Evolutionary conservation across 2,797 vertebrate genomes (phyloP), one percentile per base, ranked within the genome.

Genomic region (Prionace glauca): DNA sequence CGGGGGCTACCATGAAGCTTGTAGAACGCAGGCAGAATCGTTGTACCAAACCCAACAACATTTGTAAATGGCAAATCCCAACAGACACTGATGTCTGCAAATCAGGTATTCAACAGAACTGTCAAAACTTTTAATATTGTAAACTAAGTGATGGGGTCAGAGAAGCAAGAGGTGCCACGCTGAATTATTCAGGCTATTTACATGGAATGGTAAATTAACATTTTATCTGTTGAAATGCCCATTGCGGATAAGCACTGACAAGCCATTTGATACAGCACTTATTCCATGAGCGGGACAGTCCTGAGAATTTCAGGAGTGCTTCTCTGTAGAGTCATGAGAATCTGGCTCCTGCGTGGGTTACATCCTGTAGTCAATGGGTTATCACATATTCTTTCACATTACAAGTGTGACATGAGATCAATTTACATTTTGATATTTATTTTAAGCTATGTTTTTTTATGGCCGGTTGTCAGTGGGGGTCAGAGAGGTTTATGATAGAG

Each of bases 361-460:
- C 22, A 94, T 94, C 50, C 36, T 69, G 10, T 94, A 69, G 71
- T 72, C 67, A 45, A 29, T 72, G 69, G 32, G 9, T 93, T 93
- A 93, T 71, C 67, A 11, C n/a, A 93, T 69, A 92, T 10, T 41
- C 65, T 93, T 41, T 91, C 32, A 91, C 12, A 84, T 84, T 69
- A 93, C 91, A 93, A 45, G 36, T 36, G 36, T 94, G 56, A 90
- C 29, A 62, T 90, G 87, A 90, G 56, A 90, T 90, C 56, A 90
- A 62, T n/a, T 90, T 90, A 60, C 65, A 90, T n/a, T 90, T 90
- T 90, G 60, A 90, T 90, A 41, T 94, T 94, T 93, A 36, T 93
- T 93, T 67, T 69, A 94, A 72, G 92, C 11, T 22, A 12, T 87
- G n/a, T 29, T 94, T 71, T 94, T 94, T 71, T 1, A 72, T 72